These are phyloP conservation scores for Aphelenchoides fujianensis DNA, from an alignment of 1,140 invertebrate species.

Conservation along the genomic window DNA sequence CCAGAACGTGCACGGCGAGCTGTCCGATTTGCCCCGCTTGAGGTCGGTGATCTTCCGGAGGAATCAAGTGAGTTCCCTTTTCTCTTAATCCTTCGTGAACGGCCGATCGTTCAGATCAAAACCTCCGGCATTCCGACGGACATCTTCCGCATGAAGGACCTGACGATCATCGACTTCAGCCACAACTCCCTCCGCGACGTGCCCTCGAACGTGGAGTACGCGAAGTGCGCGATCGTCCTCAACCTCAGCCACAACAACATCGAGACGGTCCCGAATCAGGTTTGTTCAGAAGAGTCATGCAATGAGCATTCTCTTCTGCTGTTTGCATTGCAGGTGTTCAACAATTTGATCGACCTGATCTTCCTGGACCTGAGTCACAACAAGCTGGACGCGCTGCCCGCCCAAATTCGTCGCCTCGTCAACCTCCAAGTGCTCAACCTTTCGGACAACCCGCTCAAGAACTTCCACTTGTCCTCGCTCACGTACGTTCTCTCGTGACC, in stretches of 20 bases:
- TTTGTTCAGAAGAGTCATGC: no score
- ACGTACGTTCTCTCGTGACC: constrained; percentile 17
- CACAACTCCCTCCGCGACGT: constrained; percentile 90
- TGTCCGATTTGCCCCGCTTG: constrained; percentile 82
- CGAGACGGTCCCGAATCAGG: constrained; percentile 58
- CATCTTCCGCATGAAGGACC: constrained; percentile 85
- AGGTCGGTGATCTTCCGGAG: constrained; percentile 85
- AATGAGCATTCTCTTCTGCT: no score
- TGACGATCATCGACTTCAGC: constrained; percentile 92
- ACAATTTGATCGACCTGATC: constrained; percentile 88
- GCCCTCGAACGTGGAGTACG: constrained; percentile 87
- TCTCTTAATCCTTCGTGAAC: no score
- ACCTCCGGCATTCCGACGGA: constrained; percentile 84
- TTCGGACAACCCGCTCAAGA: constrained; percentile 91
- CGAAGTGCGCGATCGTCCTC: constrained; percentile 85
- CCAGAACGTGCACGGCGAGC: constrained; percentile 83
- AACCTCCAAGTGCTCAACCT: constrained; percentile 90
- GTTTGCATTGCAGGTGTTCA: constrained; percentile 90
- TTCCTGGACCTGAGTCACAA: constrained; percentile 92
- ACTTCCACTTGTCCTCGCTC: constrained; percentile 80
- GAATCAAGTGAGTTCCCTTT: constrained; percentile 75
- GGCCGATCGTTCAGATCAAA: no score
- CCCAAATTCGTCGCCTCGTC: constrained; percentile 86
- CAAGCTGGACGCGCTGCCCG: constrained; percentile 87
- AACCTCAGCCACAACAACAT: constrained; percentile 85